Evolutionary conservation across 1,140 invertebrate genomes (phyloP).

Genomic region (Yoshiicerus persimilis): DNA sequence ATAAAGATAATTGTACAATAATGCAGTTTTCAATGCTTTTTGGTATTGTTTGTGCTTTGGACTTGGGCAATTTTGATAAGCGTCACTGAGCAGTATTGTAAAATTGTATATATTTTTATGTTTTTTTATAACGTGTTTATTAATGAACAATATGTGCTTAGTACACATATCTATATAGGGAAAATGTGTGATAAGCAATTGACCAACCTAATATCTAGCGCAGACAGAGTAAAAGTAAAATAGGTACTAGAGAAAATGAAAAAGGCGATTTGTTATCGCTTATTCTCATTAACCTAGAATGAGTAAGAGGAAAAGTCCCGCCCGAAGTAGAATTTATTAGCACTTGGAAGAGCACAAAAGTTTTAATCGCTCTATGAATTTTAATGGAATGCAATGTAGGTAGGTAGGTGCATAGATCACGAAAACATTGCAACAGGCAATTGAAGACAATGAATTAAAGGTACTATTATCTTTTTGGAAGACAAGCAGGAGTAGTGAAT

Average conservation of each 20-base stretch:
- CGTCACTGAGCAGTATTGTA: too few species aligned
- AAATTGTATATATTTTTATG: too few species aligned
- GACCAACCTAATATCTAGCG: too few species aligned
- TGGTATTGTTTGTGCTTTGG: too few species aligned
- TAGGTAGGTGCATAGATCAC: background rate
- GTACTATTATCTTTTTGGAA: background rate
- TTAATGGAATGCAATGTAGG: background rate
- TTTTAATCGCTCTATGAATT: background rate
- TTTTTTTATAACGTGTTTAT: too few species aligned
- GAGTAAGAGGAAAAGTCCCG: background rate
- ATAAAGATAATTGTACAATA: too few species aligned
- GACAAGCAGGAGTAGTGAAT: background rate
- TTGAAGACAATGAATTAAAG: background rate
- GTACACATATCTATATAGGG: too few species aligned
- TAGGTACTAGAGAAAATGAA: background rate
- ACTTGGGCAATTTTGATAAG: too few species aligned
- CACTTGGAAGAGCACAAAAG: background rate
- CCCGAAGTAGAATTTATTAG: background rate
- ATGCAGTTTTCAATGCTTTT: too few species aligned
- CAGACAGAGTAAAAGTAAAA: background rate
- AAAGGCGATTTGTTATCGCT: background rate
- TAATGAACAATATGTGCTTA: too few species aligned
- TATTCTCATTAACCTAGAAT: background rate
- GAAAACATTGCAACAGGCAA: background rate
- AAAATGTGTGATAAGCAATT: too few species aligned